Evolutionary conservation across 2,797 vertebrate genomes (phyloP), one percentile per base, ranked within the genome.

Genomic region (Pachyuromys duprasi): DNA sequence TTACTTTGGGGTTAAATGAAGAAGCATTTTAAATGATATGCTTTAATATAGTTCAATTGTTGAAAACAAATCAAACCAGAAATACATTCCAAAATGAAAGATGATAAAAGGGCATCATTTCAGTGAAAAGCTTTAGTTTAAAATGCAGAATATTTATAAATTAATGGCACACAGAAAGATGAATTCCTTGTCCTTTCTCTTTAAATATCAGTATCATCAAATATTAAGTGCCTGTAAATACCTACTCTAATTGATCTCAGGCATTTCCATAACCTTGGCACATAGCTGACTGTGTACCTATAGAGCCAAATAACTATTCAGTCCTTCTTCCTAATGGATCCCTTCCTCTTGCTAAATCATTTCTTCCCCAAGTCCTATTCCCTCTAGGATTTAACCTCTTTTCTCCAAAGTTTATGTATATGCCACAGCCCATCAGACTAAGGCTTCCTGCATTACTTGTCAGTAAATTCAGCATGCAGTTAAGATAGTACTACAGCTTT

Each of bases 1-100:
- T 97, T 96, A 97, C 89, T 95, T 86, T 90, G 79, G 60, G 89
- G 95, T 96, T 97, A 98, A 97, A 97, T 96, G 96, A 97, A 97
- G 92, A 96, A 88, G 90, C 45, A 96, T 94, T 96, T 96, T 96
- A 97, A 96, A 93, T 92, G 72, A 86, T 83, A 57, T 94, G 72
- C 78, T 97, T 90, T 93, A 94, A 88, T 96, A 82, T 36, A 95
- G 92, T 96, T 97, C 89, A 97, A 92, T 96, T 96, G 95, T 91
- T 97, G 83, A 97, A 97, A 97, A 94, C 79, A 97, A 96, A 96
- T 95, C 91, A 87, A 96, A 96, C 20, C 95, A 96, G 82, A 95
- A 97, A 84, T 96, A 94, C 24, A 80, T 67, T 93, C 95, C 57
- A 78, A 93, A 91, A 45, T 93, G 93, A 94, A 87, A 90, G 63